Percentiles rank a stretch among this genome's conserved stretches.
Evolutionary conservation across 2,113 vertebrate species (phyloP).

Genomic region (Oncorhynchus masou): DNA sequence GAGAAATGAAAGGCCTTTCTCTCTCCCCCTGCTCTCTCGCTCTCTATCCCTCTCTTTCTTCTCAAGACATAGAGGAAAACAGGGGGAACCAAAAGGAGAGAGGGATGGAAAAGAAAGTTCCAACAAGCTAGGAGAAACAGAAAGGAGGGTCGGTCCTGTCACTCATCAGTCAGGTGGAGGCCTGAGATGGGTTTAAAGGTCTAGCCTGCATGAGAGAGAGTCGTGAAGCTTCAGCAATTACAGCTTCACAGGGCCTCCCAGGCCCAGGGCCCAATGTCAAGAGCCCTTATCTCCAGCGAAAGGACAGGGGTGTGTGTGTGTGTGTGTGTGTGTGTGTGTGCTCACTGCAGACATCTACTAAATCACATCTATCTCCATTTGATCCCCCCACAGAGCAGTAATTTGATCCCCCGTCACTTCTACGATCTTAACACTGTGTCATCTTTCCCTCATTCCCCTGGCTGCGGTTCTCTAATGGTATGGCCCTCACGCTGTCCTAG

Average conservation of each 20-base stretch:
- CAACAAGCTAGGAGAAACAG: not conserved
- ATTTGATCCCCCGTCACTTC: no score
- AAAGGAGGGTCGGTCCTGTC: not conserved
- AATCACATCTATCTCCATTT: not conserved
- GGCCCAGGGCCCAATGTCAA: constrained; percentile 51
- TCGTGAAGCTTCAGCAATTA: constrained; percentile 59
- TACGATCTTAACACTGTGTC: no score
- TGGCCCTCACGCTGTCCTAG: constrained; percentile 32
- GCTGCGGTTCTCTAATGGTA: constrained; percentile 13
- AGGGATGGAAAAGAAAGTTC: constrained; percentile 40
- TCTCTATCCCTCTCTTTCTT: not conserved
- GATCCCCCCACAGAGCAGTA: not conserved
- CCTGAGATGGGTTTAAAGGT: constrained; percentile 32
- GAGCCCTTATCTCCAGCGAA: constrained; percentile 63
- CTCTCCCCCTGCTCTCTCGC: not conserved
- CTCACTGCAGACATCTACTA: not conserved
- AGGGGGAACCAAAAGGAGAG: constrained; percentile 17
- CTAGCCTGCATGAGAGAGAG: constrained; percentile 38
- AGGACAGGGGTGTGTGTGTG: constrained; percentile 35
- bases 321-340: not conserved
- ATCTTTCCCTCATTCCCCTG: no score
- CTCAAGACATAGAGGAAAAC: constrained; percentile 40
- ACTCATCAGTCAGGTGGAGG: constrained; percentile 33
- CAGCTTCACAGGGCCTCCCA: constrained; percentile 37
- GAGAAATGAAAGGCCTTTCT: constrained; percentile 20